Evolutionary conservation across 2,888 invertebrate genomes (phyloP).

Genomic region (Oligia strigilis): DNA sequence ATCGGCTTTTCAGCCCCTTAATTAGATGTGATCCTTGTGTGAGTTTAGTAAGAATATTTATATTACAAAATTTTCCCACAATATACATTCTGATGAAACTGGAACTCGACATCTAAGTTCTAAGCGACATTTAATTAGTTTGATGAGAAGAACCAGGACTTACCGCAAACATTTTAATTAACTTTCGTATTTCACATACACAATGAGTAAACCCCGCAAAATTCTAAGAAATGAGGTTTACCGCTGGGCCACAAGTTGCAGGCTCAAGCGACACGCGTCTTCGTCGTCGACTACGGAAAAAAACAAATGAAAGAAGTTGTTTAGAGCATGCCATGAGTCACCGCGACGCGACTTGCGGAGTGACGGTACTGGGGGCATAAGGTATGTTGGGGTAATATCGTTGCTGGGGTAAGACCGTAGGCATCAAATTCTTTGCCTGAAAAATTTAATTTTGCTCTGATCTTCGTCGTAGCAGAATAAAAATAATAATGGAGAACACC

Average conservation of each 20-base stretch:
- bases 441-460: too few relatives aligned
- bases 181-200: slow-evolving; percentile 28
- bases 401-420: too few relatives aligned
- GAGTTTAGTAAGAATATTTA: neutral
- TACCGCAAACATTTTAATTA: slow-evolving; percentile 48
- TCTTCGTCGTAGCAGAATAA: too few relatives aligned
- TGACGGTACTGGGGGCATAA: too few relatives aligned
- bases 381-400: too few relatives aligned
- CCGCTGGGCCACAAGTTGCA: neutral
- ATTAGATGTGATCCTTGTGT: neutral
- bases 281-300: neutral
- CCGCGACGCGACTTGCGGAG: neutral
- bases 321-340: neutral
- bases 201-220: neutral
- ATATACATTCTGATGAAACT: neutral
- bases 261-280: neutral
- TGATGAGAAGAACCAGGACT: slow-evolving; percentile 28
- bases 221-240: slow-evolving; percentile 7
- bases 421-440: too few relatives aligned
- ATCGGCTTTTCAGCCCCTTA: neutral
- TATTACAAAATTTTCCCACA: neutral
- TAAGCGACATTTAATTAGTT: slow-evolving; percentile 32
- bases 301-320: neutral
- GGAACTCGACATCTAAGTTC: neutral
- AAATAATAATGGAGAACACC: too few relatives aligned